A percentile compares a stretch with the other conserved stretches of the same genome.
phyloP scores from a whole-genome alignment of 2,888 invertebrate genomes.

The Myopa testacea region DNA sequence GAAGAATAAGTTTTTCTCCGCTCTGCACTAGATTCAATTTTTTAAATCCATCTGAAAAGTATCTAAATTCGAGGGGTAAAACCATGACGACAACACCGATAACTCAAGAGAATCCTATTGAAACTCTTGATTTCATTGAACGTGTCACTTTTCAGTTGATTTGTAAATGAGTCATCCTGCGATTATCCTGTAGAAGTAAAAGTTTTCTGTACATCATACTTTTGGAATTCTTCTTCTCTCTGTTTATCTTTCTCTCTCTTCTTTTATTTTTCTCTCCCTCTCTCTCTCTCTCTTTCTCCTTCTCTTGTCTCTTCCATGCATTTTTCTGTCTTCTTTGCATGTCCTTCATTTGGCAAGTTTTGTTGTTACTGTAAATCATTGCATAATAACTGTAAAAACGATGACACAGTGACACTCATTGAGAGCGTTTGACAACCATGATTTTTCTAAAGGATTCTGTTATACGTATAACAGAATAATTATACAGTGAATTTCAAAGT shows the following conservation, averaged over 20 bases:
- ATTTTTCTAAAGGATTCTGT: conserved; percentile 47
- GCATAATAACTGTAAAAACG: conserved; percentile 51
- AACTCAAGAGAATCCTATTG: no score
- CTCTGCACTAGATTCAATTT: no score
- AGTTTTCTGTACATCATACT: background rate
- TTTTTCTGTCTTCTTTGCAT: conserved; percentile 8
- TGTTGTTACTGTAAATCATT: conserved; percentile 53
- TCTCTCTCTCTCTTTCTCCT: conserved; percentile 36
- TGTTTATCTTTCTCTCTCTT: background rate
- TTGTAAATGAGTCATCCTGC: conserved; percentile 19
- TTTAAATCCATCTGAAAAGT: no score
- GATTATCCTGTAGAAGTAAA: background rate
- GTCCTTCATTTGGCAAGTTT: conserved; percentile 27
- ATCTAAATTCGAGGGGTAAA: no score
- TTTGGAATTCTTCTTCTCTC: no score
- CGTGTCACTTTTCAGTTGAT: background rate
- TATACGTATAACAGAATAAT: conserved; percentile 48
- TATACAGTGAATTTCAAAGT: conserved; percentile 31
- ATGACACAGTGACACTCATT: conserved; percentile 65
- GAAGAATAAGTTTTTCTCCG: no score
- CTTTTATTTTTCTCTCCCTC: background rate
- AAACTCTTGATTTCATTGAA: no score
- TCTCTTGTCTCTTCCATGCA: conserved; percentile 39
- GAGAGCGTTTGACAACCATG: conserved; percentile 41
- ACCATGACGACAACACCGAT: no score